phyloP scores from a whole-genome alignment of 1,140 invertebrate species.

The Diabrotica undecimpunctata region DNA sequence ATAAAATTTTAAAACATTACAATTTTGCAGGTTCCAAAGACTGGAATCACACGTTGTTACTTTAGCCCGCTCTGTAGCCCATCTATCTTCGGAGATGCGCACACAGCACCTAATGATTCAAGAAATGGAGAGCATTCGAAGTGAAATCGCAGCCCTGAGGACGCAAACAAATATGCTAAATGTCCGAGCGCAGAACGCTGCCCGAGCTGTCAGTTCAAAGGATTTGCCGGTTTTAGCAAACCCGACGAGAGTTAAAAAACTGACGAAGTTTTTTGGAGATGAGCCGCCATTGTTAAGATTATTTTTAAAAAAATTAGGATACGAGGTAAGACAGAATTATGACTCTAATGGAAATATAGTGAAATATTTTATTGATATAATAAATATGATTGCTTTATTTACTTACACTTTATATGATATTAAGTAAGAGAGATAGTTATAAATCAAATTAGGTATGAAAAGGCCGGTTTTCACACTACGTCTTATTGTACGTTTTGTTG shows the following conservation, averaged over 20 bases:
- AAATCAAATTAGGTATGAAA: too few species aligned
- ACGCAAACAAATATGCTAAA: slow-evolving; percentile 62
- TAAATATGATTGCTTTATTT: neutral
- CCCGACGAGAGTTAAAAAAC: slow-evolving; percentile 76
- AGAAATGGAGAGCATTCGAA: slow-evolving; percentile 84
- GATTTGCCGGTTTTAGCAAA: slow-evolving; percentile 71
- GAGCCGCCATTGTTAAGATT: slow-evolving; percentile 86
- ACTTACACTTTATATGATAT: too few species aligned
- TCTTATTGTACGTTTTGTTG: too few species aligned
- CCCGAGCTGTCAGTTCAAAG: slow-evolving; percentile 47
- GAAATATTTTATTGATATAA: neutral
- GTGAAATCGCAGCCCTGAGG: slow-evolving; percentile 75
- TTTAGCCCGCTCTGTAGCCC: slow-evolving; percentile 85
- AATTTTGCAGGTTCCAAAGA: slow-evolving; percentile 67
- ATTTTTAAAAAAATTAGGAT: slow-evolving; percentile 88
- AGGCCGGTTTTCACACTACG: too few species aligned
- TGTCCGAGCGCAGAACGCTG: slow-evolving; percentile 54
- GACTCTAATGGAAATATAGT: neutral
- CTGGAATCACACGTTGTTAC: slow-evolving; percentile 91
- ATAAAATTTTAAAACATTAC: neutral
- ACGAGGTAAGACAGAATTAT: slow-evolving; percentile 76
- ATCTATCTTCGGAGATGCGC: slow-evolving; percentile 87
- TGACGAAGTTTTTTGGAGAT: slow-evolving; percentile 90
- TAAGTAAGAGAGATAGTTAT: too few species aligned
- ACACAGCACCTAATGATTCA: slow-evolving; percentile 86